Conservation (phyloP, 2,888 invertebrate species). For the Ryuthela nishihirai region DNA sequence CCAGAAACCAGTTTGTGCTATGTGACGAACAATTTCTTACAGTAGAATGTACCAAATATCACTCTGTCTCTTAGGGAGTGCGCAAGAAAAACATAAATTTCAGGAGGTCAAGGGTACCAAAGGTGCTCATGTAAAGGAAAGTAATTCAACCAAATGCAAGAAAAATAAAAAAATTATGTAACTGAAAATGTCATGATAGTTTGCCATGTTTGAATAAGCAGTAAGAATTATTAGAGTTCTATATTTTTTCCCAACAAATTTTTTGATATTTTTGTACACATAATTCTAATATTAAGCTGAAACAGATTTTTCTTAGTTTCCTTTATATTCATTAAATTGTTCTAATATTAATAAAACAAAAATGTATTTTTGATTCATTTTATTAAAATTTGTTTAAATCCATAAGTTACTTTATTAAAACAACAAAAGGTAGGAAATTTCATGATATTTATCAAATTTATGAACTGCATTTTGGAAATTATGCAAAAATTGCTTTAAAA, state of each 20-base stretch:
- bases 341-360: slow-evolving; percentile 2
- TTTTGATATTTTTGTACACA: neutral
- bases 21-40: neutral
- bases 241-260: neutral
- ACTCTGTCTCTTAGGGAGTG: slow-evolving; percentile 1
- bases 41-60: neutral
- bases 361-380: too few relatives aligned
- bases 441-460: slow-evolving; percentile 1
- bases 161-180: slow-evolving; percentile 1
- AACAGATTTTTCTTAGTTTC: slow-evolving; percentile 3
- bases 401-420: neutral
- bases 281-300: too few relatives aligned
- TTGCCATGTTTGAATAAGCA: slow-evolving; percentile 3
- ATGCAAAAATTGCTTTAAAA: neutral
- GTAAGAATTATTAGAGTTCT: slow-evolving; percentile 1
- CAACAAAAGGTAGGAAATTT: neutral
- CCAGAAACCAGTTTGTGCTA: neutral
- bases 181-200: neutral
- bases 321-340: slow-evolving; percentile 1
- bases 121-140: neutral
- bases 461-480: slow-evolving; percentile 1
- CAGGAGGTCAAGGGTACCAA: neutral
- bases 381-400: neutral
- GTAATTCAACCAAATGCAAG: slow-evolving; percentile 5
- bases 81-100: slow-evolving; percentile 2